Conservation (phyloP, 2,888 invertebrate genomes). For the Ommatoiulus sabulosus region DNA sequence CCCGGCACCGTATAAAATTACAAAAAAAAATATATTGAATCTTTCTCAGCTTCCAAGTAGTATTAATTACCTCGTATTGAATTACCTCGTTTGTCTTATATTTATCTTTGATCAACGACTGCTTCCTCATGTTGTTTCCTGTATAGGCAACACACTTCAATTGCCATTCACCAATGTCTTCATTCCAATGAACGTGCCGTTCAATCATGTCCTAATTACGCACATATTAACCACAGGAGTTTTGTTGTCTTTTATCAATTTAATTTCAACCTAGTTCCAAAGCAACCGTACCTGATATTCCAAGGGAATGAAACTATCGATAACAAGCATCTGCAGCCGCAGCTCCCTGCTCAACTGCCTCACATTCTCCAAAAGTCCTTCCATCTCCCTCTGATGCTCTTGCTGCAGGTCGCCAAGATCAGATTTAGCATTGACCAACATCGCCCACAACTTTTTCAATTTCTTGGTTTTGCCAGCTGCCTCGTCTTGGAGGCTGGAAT, state of each 20-base stretch:
- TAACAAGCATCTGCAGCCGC: constrained; percentile 88
- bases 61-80: neutral
- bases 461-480: constrained; percentile 92
- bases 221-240: too few species aligned
- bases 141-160: constrained; percentile 98
- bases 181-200: constrained; percentile 95
- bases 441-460: constrained; percentile 86
- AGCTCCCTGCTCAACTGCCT: constrained; percentile 90
- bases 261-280: too few species aligned
- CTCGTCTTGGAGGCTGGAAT: constrained; percentile 94
- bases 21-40: too few species aligned
- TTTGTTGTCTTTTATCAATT: too few species aligned
- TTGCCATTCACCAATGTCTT: constrained; percentile 99
- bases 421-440: constrained; percentile 83
- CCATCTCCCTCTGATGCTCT: constrained; percentile 97
- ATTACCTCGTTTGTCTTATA: constrained; percentile 66
- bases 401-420: constrained; percentile 76
- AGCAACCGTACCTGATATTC: constrained; percentile 83
- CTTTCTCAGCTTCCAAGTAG: too few species aligned
- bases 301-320: constrained; percentile 92
- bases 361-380: constrained; percentile 93
- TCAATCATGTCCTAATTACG: constrained; percentile 82
- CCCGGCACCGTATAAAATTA: too few species aligned
- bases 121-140: constrained; percentile 96
- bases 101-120: constrained; percentile 66